These are phyloP conservation scores for Aurelia coerulea DNA, from an alignment of 30 jellyfish, hydroid and myxozoan genomes.

Conservation along the genomic window DNA sequence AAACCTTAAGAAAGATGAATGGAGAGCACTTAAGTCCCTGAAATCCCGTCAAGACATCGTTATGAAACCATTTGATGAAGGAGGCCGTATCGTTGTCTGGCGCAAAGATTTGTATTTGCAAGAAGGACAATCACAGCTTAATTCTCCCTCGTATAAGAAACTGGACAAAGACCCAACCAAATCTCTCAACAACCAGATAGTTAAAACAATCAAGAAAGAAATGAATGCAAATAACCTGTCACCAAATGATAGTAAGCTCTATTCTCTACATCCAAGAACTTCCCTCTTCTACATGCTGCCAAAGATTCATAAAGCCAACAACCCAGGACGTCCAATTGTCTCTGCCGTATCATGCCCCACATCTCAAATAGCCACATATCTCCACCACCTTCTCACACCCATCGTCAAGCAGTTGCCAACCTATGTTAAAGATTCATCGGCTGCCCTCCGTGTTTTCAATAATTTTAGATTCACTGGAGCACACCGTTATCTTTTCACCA, in stretches of 20 bases:
- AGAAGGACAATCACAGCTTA: conserved; percentile 24
- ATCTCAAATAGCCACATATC: conserved; percentile 13
- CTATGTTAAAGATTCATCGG: too few species aligned
- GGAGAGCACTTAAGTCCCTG: conserved; percentile 1
- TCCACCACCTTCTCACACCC: background rate
- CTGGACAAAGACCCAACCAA: conserved; percentile 2
- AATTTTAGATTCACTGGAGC: too few species aligned
- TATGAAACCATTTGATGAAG: conserved; percentile 31
- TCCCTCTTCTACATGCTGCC: conserved; percentile 26
- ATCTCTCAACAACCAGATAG: conserved; percentile 7
- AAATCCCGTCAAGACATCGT: conserved; percentile 8
- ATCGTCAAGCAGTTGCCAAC: background rate
- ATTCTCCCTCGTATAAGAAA: background rate
- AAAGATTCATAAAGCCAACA: conserved; percentile 12
- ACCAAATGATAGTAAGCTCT: background rate
- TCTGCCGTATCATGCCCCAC: conserved; percentile 35
- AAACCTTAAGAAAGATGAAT: background rate
- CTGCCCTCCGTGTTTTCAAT: too few species aligned
- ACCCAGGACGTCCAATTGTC: conserved; percentile 39
- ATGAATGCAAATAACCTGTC: background rate
- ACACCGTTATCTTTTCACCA: background rate
- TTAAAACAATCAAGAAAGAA: conserved; percentile 11
- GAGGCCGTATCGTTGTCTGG: conserved; percentile 42
- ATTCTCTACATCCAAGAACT: conserved; percentile 18
- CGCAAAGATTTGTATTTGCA: background rate